Percentiles rank a stretch among this genome's conserved stretches.
Conservation (phyloP, 2,888 invertebrate genomes). For the Gymnosoma rotundatum region DNA sequence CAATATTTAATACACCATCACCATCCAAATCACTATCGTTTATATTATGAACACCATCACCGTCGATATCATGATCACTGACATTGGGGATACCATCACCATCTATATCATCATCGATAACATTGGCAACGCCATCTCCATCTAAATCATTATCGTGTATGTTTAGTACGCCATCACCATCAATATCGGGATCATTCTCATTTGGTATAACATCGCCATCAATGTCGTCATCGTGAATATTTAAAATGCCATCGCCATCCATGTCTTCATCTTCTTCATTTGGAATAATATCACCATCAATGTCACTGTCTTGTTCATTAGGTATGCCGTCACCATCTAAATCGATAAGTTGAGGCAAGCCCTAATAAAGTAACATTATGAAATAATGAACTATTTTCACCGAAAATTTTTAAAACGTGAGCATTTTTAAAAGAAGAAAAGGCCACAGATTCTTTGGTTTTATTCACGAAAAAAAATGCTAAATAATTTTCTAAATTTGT, state of each 20-base stretch:
- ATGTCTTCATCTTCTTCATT: conserved; percentile 74
- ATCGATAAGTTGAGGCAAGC: conserved; percentile 59
- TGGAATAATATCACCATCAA: conserved; percentile 74
- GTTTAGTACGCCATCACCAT: conserved; percentile 73
- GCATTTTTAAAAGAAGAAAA: conserved; percentile 56
- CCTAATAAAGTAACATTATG: conserved; percentile 57
- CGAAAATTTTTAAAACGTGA: conserved; percentile 43
- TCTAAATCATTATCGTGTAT: conserved; percentile 74
- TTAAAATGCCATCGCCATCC: conserved; percentile 74
- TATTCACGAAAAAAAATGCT: neutral
- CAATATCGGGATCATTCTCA: conserved; percentile 77
- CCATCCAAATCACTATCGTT: conserved; percentile 78
- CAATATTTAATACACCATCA: conserved; percentile 80
- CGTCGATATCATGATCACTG: conserved; percentile 77
- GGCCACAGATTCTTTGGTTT: conserved; percentile 49
- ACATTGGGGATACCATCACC: conserved; percentile 79
- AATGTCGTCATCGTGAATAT: conserved; percentile 75
- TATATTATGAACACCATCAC: conserved; percentile 75
- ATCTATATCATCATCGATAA: conserved; percentile 75
- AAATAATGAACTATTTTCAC: conserved; percentile 60
- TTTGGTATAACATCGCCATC: conserved; percentile 79
- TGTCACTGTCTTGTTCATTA: conserved; percentile 74
- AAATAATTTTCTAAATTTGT: neutral
- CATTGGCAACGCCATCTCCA: conserved; percentile 83
- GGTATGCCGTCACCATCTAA: conserved; percentile 74